phyloP scores from a whole-genome alignment of 2,113 vertebrate species.

The Taurulus bubalis region DNA sequence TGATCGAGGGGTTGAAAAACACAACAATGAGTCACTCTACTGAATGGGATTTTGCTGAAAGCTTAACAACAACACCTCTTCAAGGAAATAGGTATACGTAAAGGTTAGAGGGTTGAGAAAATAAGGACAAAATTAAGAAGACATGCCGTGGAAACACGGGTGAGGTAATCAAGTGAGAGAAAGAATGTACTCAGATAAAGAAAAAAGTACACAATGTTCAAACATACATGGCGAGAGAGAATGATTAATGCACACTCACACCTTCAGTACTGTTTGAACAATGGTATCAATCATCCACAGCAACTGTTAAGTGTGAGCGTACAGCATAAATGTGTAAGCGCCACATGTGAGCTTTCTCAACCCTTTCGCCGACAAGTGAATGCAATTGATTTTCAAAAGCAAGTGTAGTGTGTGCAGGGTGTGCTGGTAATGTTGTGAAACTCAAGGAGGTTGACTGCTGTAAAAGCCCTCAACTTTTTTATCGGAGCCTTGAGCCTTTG shows the following conservation, averaged over 20 bases:
- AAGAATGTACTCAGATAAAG: neutral
- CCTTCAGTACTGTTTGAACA: slow-evolving; percentile 41
- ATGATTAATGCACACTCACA: slow-evolving; percentile 70
- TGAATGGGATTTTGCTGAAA: neutral
- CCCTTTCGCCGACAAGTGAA: neutral
- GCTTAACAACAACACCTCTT: neutral
- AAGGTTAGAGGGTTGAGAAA: neutral
- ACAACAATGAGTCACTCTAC: neutral
- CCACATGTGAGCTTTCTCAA: neutral
- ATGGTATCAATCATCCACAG: slow-evolving; percentile 50
- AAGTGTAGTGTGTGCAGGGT: neutral
- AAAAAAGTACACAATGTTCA: slow-evolving; percentile 36
- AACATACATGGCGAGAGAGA: slow-evolving; percentile 21
- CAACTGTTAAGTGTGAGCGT: slow-evolving; percentile 6
- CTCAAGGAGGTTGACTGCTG: neutral
- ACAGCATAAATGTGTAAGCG: neutral
- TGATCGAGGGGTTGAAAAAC: slow-evolving; percentile 5
- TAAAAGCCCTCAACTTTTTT: neutral
- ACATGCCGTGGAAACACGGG: neutral
- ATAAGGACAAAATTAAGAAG: neutral
- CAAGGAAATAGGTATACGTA: neutral
- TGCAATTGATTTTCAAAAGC: slow-evolving; percentile 9
- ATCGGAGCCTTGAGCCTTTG: neutral
- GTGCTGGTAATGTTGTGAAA: neutral
- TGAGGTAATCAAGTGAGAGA: neutral